Evolutionary conservation across 2,113 vertebrate genomes (phyloP), one percentile per base, ranked within the genome.

Genomic region (Plotosus lineatus): DNA sequence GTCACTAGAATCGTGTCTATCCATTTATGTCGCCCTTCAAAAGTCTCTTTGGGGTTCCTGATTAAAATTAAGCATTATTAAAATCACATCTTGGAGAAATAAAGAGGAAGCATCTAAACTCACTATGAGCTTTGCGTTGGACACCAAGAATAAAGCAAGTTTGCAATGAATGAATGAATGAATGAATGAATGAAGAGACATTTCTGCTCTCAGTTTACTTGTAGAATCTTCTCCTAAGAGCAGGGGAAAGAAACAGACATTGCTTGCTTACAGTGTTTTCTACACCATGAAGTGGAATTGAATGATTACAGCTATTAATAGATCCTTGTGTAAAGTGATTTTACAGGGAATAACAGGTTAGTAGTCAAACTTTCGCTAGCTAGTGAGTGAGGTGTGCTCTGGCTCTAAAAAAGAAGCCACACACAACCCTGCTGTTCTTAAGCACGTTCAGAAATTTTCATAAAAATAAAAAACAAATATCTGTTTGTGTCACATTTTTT

Each of bases 61-160:
- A 50, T 82, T 55, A 77, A 76, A 85, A 78, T 82, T 82, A 73
- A 19, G 42, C 50, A 55, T 68, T 83, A 73, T 77, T 44, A 79
- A 75, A 63, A 74, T 55, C 85, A 85, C 87, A 90, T 87, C 88
- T 88, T 86, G 76, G 87, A 68, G 15, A 83, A 82, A 42, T 33
- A 14, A 14, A 38, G 31, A 75, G 81, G 79, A 75, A 14, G 21
- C 21, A 75, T 84, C 78, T 85, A 87, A 84, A 50, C 9, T 44
- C 2, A 14, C 3, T 33, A 77, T 50, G 82, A 14, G 38, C 71
- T 38, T 68, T 73, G 76, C 56, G 51, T 82, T 55, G 11, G 28
- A 31, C 60, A 60, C 71, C 76, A 14, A 10, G 48, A 69, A 75
- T 19, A 36, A 38, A 83, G 46, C 4, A 26, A 46, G 42, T 48